Percentiles rank a stretch among this genome's conserved stretches.
Evolutionary conservation across 2,797 vertebrate genomes (phyloP).

Genomic region (Hephaestus fuliginosus): DNA sequence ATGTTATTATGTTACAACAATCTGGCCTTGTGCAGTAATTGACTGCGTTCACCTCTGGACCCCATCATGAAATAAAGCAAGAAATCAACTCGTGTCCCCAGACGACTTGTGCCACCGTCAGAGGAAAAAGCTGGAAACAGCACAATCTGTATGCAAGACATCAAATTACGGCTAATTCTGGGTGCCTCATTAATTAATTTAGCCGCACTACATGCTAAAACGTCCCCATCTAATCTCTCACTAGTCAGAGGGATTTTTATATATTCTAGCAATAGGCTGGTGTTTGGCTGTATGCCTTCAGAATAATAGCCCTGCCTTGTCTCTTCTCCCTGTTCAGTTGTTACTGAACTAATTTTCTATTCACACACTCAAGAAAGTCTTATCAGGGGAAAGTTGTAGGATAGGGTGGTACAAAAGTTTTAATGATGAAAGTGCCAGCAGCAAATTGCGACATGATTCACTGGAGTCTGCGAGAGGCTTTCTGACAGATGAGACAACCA

Average conservation of each 20-base stretch:
- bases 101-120: slow-evolving; percentile 6
- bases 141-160: slow-evolving; percentile 17
- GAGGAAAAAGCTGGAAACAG: slow-evolving; percentile 11
- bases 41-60: neutral
- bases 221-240: slow-evolving; percentile 31
- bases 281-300: slow-evolving; percentile 41
- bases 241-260: slow-evolving; percentile 8
- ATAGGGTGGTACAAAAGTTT: slow-evolving; percentile 65
- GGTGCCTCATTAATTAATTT: slow-evolving; percentile 47
- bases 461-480: slow-evolving; percentile 51
- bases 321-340: slow-evolving; percentile 39
- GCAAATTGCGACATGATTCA: slow-evolving; percentile 76
- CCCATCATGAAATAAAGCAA: slow-evolving; percentile 16
- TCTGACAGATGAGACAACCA: slow-evolving; percentile 63
- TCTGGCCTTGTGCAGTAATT: neutral
- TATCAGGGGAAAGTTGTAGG: slow-evolving; percentile 60
- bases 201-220: slow-evolving; percentile 19
- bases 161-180: slow-evolving; percentile 23
- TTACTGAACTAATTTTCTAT: slow-evolving; percentile 55
- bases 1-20: neutral
- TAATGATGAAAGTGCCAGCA: slow-evolving; percentile 76
- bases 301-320: slow-evolving; percentile 41
- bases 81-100: neutral
- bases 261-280: slow-evolving; percentile 5
- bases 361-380: slow-evolving; percentile 52